Conservation (phyloP, 2,113 vertebrate genomes). For the Notiomystis cincta region DNA sequence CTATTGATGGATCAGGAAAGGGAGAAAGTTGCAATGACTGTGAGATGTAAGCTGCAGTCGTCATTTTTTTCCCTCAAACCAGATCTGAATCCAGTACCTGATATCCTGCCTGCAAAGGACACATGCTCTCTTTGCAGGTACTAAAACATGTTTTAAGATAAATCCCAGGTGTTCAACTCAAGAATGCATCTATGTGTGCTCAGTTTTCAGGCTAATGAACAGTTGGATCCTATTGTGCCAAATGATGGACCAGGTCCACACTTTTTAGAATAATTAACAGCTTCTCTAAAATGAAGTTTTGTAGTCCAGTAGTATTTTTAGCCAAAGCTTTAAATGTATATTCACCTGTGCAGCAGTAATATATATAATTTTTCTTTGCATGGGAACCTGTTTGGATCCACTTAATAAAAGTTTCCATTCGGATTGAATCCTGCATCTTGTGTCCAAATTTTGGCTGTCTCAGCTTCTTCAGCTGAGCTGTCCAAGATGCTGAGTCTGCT, state of each 20-base stretch:
- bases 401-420: background rate
- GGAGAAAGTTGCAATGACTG: background rate
- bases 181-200: background rate
- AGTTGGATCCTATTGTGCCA: background rate
- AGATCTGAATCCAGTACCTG: background rate
- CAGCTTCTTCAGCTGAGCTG: background rate
- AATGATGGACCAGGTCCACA: rapidly evolving
- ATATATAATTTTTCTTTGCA: background rate
- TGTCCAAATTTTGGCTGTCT: background rate
- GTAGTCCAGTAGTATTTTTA: background rate
- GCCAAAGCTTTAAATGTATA: background rate
- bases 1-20: background rate
- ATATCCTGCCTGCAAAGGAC: background rate
- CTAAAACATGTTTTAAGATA: background rate
- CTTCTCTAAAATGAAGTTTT: background rate
- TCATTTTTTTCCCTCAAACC: background rate
- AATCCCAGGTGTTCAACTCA: background rate
- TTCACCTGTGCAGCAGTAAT: background rate
- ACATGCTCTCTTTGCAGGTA: background rate
- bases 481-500: background rate
- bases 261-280: background rate
- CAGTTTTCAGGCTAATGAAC: background rate
- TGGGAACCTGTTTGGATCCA: background rate
- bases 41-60: background rate
- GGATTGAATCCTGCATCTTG: background rate